A percentile compares a stretch with the other conserved stretches of the same genome.
phyloP scores from a whole-genome alignment of 1,140 invertebrate genomes.

The Cydia fagiglandana region DNA sequence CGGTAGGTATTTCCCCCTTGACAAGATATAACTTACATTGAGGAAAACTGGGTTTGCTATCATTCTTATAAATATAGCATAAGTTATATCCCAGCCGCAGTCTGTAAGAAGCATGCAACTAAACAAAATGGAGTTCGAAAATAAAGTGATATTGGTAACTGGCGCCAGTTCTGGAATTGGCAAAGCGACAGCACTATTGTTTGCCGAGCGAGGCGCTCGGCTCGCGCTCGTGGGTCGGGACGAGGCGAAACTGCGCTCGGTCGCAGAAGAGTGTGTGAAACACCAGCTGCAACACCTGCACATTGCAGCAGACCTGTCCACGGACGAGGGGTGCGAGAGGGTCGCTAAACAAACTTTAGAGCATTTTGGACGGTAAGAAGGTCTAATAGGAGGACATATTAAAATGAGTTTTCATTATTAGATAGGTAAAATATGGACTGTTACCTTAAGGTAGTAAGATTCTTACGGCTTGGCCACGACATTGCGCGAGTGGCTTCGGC shows the following conservation, averaged over 20 bases:
- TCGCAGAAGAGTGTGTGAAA: constrained; percentile 79
- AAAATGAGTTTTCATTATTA: too few species aligned
- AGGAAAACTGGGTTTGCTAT: neutral
- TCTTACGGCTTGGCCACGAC: too few species aligned
- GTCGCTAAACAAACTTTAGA: constrained; percentile 21
- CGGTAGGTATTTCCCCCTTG: constrained; percentile 11
- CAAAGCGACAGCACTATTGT: constrained; percentile 84
- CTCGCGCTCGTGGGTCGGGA: constrained; percentile 86
- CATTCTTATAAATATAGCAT: neutral
- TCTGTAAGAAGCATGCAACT: neutral
- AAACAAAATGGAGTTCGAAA: constrained; percentile 69
- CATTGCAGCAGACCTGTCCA: constrained; percentile 14
- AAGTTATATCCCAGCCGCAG: constrained; percentile 79
- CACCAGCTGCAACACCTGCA: neutral
- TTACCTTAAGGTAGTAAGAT: too few species aligned
- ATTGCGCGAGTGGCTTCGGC: too few species aligned
- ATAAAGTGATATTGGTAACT: constrained; percentile 83
- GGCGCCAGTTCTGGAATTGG: constrained; percentile 93
- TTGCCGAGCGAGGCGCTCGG: constrained; percentile 84
- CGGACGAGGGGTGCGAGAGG: constrained; percentile 13
- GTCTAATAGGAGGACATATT: too few species aligned
- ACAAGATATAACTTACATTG: neutral
- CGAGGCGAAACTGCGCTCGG: constrained; percentile 70
- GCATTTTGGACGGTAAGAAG: constrained; percentile 31
- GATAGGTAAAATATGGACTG: too few species aligned